Conservation (phyloP, 2,113 vertebrate genomes). For the Hiodon tergisus region DNA sequence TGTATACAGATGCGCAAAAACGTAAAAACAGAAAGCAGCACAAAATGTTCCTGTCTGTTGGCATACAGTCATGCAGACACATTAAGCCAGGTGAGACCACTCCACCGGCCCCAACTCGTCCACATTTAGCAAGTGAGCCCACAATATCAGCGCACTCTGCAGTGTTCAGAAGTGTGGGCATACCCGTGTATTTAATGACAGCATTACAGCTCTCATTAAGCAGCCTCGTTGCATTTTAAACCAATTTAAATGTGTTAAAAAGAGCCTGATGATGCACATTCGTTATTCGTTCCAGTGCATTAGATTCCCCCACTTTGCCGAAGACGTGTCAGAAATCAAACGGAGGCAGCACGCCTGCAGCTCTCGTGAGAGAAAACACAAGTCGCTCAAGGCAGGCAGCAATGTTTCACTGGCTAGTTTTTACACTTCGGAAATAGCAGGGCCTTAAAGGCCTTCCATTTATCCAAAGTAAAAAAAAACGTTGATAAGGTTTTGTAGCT, state of each 20-base stretch:
- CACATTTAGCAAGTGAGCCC: no score
- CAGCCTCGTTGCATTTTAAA: slow-evolving; percentile 37
- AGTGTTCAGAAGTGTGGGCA: no score
- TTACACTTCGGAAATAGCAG: slow-evolving; percentile 12
- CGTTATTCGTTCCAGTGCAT: slow-evolving; percentile 34
- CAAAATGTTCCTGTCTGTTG: no score
- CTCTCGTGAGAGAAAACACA: slow-evolving; percentile 10
- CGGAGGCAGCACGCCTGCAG: slow-evolving; percentile 11
- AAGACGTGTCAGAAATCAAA: slow-evolving; percentile 33
- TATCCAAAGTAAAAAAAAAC: not conserved
- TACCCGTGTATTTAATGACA: not conserved
- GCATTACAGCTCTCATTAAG: slow-evolving; percentile 16
- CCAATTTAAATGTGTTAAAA: slow-evolving; percentile 34
- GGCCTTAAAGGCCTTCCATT: slow-evolving; percentile 4
- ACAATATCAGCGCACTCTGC: no score
- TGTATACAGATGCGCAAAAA: no score
- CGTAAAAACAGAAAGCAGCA: no score
- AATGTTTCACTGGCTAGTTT: slow-evolving; percentile 19
- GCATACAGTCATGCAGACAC: no score
- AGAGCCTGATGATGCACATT: slow-evolving; percentile 13
- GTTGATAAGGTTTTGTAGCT: not conserved
- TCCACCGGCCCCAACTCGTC: no score
- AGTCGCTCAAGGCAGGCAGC: not conserved
- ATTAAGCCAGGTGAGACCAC: no score
- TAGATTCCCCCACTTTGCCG: slow-evolving; percentile 27